Base-by-base conservation (phyloP, 2,113 vertebrate genomes). In the Echinops telfairi region DNA sequence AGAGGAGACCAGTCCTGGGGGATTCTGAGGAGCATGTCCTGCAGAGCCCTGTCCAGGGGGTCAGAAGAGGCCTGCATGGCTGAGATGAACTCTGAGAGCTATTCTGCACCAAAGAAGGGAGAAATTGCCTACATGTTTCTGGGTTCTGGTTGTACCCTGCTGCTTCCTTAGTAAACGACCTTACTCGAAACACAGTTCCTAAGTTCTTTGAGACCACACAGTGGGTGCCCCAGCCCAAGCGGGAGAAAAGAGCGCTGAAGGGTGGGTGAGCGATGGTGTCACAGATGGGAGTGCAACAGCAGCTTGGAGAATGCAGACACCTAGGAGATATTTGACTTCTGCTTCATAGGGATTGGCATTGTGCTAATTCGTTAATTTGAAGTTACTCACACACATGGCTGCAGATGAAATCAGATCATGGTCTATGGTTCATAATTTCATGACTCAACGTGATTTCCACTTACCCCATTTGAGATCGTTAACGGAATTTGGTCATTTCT, bases 401-500 rank as follows among this genome's bases (percentile, higher is more conserved):
- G 6, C 53, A 88, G 88, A 86, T 38, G 47, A 64, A 78, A 38
- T 64, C 86, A 66, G 82, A 36, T n/a, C 20, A 16, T 7, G 38
- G 38, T 38, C 81, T 76, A 77, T 27, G 17, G 31, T 47, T 77
- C 81, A 33, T 36, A 29, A 27, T 80, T 80, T 90, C 68, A 33
- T 23, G 20, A 78, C 40, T 85, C 76, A 25, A 58, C 43, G 20
- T 71, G 19, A 22, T 87, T 80, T 80, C 17, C 75, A 0, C 62
- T 89, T 6, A 38, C 66, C 80, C 89, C 58, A 12, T 23, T 89
- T 93, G 87, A 78, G 47, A 43, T 47, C 76, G 71, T 60, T 53
- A 25, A 11, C 1, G 8, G n/a, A 40, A 20, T 84, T 36, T 29
- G 29, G 60, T 73, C 14, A 29, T 78, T 86, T 90, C n/a, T 87